Evolutionary conservation across 1,140 invertebrate species (phyloP), one percentile per base, ranked within the genome.

Genomic region (Lutraria rhynchaena): DNA sequence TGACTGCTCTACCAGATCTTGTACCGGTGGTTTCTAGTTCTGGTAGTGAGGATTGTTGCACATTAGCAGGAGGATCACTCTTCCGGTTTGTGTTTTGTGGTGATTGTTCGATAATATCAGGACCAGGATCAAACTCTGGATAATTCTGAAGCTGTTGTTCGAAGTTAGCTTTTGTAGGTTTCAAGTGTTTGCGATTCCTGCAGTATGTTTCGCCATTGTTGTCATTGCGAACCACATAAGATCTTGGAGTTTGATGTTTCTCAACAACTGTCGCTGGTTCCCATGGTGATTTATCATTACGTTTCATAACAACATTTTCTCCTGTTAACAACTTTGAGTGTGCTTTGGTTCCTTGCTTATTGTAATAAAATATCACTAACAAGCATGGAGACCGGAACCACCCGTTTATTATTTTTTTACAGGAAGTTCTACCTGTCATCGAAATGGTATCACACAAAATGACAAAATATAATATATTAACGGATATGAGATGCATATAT

Each of bases 201-300:
- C 69, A 15, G 46, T 73, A 73, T 19, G 19, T 31, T 24, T 55
- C 19, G 15, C 69, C 69, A 46, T 27, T 73, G 46, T 73, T 55
- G n/a, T n/a, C n/a, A 15, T 73, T 46, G 9, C n/a, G 35, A 3
- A 73, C 69, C 5, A 73, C 24, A 55, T 73, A 73, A 3, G 69
- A 73, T 73, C 46, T 73, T 29, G 46, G 69, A 24, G 69, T 49
- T 53, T 53, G n/a, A 55, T 73, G 69, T 55, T 51, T 55, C 5
- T 29, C 27, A 31, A 73, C 51, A 5, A 55, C 49, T 24, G 69
- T 73, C 29, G 24, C 69, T 33, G 69, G 69, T 73, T 73, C 69
- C 69, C 69, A 73, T 7, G 13, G 4, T 55, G 17, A 11, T 19
- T 73, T 53, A 31, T 44, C 11, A 33, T 53, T 29, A 7, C 69